Conservation (phyloP, 2,888 invertebrate species). For the Ophion slaviceki region DNA sequence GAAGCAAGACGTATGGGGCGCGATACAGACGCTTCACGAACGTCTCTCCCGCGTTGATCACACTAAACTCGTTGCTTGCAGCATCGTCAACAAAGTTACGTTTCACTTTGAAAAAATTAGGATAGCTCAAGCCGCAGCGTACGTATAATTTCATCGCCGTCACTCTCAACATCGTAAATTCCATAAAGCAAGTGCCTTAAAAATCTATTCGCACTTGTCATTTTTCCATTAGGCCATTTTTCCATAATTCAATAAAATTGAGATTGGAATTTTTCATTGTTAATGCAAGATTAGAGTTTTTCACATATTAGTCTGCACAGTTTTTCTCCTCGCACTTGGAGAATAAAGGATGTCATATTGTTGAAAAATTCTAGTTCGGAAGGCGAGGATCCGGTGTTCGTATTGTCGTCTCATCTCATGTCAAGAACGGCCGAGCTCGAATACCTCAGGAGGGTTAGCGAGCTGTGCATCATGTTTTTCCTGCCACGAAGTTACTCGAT, state of each 20-base stretch:
- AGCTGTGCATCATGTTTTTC: conserved; percentile 91
- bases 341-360: not conserved
- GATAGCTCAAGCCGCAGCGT: conserved; percentile 90
- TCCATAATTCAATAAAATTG: too few species aligned
- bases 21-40: conserved; percentile 90
- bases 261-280: too few species aligned
- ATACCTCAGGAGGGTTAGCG: conserved; percentile 92
- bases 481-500: conserved; percentile 92
- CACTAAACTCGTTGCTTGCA: conserved; percentile 92
- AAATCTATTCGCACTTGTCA: too few species aligned
- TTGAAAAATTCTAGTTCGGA: conserved; percentile 72
- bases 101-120: conserved; percentile 94
- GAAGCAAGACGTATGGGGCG: conserved; percentile 93
- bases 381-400: conserved; percentile 87
- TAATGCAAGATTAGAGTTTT: not conserved
- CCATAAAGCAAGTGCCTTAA: not conserved
- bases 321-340: not conserved
- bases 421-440: conserved; percentile 91
- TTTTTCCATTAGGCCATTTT: too few species aligned
- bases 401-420: conserved; percentile 90
- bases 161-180: not conserved
- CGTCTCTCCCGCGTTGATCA: conserved; percentile 91
- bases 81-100: conserved; percentile 92
- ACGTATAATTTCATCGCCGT: conserved; percentile 82
- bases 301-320: not conserved